Base-by-base conservation (phyloP, 35 echinoderm and acorn worm genomes). In the Apostichopus japonicus region DNA sequence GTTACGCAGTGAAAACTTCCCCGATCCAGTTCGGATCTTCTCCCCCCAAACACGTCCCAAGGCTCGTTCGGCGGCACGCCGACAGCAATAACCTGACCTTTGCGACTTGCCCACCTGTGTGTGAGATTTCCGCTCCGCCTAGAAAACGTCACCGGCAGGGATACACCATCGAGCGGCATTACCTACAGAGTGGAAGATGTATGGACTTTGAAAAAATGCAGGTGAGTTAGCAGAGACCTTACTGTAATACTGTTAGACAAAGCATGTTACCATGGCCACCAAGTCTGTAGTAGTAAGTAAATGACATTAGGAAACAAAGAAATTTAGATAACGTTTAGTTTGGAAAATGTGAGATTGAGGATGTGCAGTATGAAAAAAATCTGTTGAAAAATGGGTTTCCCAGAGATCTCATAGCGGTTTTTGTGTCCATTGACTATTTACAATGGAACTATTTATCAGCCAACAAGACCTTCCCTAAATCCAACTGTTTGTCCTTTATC, bases 191-290 rank as follows among this genome's bases (percentile, higher is more conserved):
- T 65, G 95, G 95, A 53, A 80, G 95, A 24, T 92, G 95, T 53
- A 53, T 96, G 53, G 95, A 96, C 75, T 96, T 96, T 92, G 95
- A 96, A 77, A 96, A 96, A 84, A 96, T 96, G 95, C 95, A 96
- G 73, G 87, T 61, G 57, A 61, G 57, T 61, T 59, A 61, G 13
- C 8, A 44, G 33, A 44, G 33, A 44, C 33, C 33, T 44, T 44
- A 44, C 33, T 44, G 33, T 44, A 25, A 25, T 25, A 25, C 25
- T 25, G 25, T 33, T 44, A 44, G 33, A 44, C 33, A 44, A 44
- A 44, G 33, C 33, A 44, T 44, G 33, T 44, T 44, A 44, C 33
- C 33, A 44, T 44, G 33, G 33, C 33, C 33, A 44, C 33, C 33
- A 44, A 44, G 33, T 44, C 33, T 44, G 33, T 44, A 44, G 33